These are phyloP conservation scores for Drosophila austrosaltans DNA, from an alignment of 2,888 invertebrate species.

Conservation along the genomic window DNA sequence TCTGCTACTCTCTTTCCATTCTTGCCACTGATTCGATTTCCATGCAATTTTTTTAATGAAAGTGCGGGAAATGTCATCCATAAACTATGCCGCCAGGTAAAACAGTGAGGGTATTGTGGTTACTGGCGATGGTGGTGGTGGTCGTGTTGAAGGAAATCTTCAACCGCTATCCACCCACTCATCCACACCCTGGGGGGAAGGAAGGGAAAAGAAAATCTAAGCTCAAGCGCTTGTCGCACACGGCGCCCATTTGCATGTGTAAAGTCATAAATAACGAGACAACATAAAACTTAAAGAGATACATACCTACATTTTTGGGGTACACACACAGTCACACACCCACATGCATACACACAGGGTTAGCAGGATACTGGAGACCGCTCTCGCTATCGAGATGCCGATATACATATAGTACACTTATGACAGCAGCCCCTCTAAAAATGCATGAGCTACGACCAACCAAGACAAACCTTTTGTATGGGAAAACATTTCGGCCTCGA, in stretches of 20 bases:
- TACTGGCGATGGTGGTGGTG: too few species aligned
- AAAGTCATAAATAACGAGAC: constrained; percentile 81
- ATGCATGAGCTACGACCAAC: constrained; percentile 65
- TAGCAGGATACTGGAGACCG: constrained; percentile 23
- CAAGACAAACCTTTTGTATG: constrained; percentile 45
- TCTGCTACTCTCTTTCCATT: constrained; percentile 27
- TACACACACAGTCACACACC: not conserved
- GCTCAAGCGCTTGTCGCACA: constrained; percentile 74
- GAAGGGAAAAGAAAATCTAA: constrained; percentile 56
- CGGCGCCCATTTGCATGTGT: constrained; percentile 79
- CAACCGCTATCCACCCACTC: constrained; percentile 26
- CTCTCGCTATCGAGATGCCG: constrained; percentile 69
- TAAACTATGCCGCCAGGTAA: constrained; percentile 74
- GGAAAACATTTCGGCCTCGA: constrained; percentile 20
- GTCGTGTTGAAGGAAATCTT: too few species aligned
- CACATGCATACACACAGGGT: constrained; percentile 6
- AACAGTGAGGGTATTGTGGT: constrained; percentile 23
- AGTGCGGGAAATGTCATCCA: constrained; percentile 69
- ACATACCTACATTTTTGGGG: constrained; percentile 25
- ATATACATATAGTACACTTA: constrained; percentile 64
- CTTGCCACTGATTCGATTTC: constrained; percentile 69
- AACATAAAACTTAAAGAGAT: constrained; percentile 71
- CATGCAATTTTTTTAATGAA: constrained; percentile 77
- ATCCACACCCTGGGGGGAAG: constrained; percentile 37
- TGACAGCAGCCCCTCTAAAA: constrained; percentile 64